phyloP scores from a whole-genome alignment of 2,888 invertebrate species.

The Ennomos fuscantarius region DNA sequence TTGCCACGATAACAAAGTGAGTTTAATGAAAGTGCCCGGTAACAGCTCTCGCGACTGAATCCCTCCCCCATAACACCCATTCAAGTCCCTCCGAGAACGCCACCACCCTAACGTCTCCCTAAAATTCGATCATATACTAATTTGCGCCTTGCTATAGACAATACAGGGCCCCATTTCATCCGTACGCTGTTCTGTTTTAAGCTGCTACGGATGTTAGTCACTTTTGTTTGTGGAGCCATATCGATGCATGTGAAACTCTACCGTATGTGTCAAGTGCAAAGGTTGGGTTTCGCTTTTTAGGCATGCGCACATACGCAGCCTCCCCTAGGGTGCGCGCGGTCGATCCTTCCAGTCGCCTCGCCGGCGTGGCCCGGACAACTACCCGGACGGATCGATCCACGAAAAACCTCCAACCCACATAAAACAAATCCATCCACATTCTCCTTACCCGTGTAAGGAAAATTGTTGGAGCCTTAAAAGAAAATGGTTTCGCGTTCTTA shows the following conservation, averaged over 20 bases:
- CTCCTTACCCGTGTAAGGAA: slow-evolving; percentile 73
- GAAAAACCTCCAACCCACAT: slow-evolving; percentile 53
- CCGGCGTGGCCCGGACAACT: slow-evolving; percentile 78
- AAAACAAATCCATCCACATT: slow-evolving; percentile 72
- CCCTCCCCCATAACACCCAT: slow-evolving; percentile 69
- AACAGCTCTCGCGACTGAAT: slow-evolving; percentile 68
- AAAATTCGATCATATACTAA: slow-evolving; percentile 42
- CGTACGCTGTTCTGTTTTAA: slow-evolving; percentile 42
- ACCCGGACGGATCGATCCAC: slow-evolving; percentile 58
- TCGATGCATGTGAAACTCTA: slow-evolving; percentile 45
- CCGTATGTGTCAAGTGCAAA: slow-evolving; percentile 48
- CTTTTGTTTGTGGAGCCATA: slow-evolving; percentile 54
- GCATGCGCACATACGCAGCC: slow-evolving; percentile 77
- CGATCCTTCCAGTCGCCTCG: slow-evolving; percentile 83
- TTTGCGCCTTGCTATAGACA: slow-evolving; percentile 43
- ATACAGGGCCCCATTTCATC: slow-evolving; percentile 47
- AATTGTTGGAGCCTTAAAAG: slow-evolving; percentile 56
- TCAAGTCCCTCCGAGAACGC: slow-evolving; percentile 65
- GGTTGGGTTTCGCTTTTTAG: slow-evolving; percentile 46
- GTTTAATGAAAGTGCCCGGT: slow-evolving; percentile 68
- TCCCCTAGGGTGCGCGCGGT: slow-evolving; percentile 80
- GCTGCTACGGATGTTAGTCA: slow-evolving; percentile 51
- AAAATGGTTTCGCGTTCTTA: slow-evolving; percentile 75
- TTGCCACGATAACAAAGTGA: slow-evolving; percentile 57
- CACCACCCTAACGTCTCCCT: slow-evolving; percentile 67